These are phyloP conservation scores for Habroteleia sp. DNA, from an alignment of 2,888 invertebrate genomes.

Conservation along the genomic window DNA sequence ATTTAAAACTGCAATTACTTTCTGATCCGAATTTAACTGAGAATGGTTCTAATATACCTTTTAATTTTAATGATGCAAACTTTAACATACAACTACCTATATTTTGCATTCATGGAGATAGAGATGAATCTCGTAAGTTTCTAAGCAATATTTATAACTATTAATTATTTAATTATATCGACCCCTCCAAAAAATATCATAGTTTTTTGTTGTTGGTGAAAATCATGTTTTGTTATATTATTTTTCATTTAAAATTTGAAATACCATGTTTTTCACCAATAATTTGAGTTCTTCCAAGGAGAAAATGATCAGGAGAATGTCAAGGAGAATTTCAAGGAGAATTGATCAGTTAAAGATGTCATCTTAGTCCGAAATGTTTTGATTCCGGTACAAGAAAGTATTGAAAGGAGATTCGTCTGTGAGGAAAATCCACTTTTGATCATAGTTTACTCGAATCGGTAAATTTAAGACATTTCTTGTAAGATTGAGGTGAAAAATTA, in stretches of 20 bases:
- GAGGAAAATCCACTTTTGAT: slow-evolving; percentile 87
- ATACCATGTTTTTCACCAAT: too few species aligned
- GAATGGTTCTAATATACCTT: background rate
- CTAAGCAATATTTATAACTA: too few species aligned
- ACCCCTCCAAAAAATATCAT: too few species aligned
- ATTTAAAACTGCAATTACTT: slow-evolving; percentile 31
- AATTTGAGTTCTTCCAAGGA: too few species aligned
- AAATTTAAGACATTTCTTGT: slow-evolving; percentile 81
- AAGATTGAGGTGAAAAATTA: slow-evolving; percentile 84
- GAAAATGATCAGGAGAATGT: too few species aligned
- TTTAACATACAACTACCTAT: slow-evolving; percentile 36
- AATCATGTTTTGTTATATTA: too few species aligned
- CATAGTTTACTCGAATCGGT: slow-evolving; percentile 80
- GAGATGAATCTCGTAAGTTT: slow-evolving; percentile 41
- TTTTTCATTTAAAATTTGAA: too few species aligned
- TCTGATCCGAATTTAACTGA: slow-evolving; percentile 7
- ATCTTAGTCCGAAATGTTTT: slow-evolving; percentile 81
- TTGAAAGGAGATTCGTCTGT: slow-evolving; percentile 86
- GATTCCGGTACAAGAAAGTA: slow-evolving; percentile 82
- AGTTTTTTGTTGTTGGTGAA: too few species aligned
- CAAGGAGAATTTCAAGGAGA: too few species aligned
- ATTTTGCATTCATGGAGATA: slow-evolving; percentile 47
- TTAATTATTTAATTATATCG: too few species aligned
- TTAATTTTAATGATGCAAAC: slow-evolving; percentile 49
- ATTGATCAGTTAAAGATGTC: slow-evolving; percentile 88